phyloP scores from a whole-genome alignment of 1,140 invertebrate genomes.

The Ips typographus region DNA sequence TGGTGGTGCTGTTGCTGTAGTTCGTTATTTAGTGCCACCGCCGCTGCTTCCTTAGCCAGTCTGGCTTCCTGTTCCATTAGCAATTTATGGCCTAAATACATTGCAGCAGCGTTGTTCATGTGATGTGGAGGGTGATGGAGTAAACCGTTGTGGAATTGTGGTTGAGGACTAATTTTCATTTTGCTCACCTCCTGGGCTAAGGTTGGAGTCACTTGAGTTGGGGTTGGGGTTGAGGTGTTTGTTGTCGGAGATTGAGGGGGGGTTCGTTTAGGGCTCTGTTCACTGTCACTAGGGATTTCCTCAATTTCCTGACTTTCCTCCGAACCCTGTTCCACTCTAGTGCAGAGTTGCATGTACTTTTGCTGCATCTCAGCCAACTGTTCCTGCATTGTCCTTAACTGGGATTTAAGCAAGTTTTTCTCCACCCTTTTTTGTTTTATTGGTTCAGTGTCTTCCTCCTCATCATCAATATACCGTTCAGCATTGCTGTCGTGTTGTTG shows the following conservation, averaged over 20 bases:
- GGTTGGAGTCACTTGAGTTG: conserved; percentile 59
- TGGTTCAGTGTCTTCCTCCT: conserved; percentile 73
- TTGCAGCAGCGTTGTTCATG: conserved; percentile 68
- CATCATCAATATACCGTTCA: conserved; percentile 72
- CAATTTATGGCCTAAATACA: conserved; percentile 75
- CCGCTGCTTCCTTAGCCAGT: conserved; percentile 65
- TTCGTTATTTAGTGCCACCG: conserved; percentile 53
- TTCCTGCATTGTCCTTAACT: conserved; percentile 83
- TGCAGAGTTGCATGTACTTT: conserved; percentile 84
- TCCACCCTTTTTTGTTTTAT: conserved; percentile 80
- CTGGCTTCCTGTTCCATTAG: conserved; percentile 75
- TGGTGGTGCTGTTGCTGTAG: conserved; percentile 53
- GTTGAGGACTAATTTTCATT: conserved; percentile 66
- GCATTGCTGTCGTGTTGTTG: conserved; percentile 85
- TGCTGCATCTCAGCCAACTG: conserved; percentile 89
- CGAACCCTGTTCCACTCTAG: conserved; percentile 74
- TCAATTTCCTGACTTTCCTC: conserved; percentile 71
- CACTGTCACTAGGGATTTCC: conserved; percentile 69
- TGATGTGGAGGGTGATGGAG: conserved; percentile 60
- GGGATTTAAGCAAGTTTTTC: conserved; percentile 80
- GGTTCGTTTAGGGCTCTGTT: conserved; percentile 58
- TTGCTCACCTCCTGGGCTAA: conserved; percentile 71
- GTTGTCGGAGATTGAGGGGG: conserved; percentile 62
- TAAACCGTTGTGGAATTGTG: conserved; percentile 49
- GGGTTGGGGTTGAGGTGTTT: conserved; percentile 58